Percentiles rank a stretch among this genome's conserved stretches.
phyloP scores from a whole-genome alignment of 2,888 invertebrate genomes.

The Embidobia sp. region DNA sequence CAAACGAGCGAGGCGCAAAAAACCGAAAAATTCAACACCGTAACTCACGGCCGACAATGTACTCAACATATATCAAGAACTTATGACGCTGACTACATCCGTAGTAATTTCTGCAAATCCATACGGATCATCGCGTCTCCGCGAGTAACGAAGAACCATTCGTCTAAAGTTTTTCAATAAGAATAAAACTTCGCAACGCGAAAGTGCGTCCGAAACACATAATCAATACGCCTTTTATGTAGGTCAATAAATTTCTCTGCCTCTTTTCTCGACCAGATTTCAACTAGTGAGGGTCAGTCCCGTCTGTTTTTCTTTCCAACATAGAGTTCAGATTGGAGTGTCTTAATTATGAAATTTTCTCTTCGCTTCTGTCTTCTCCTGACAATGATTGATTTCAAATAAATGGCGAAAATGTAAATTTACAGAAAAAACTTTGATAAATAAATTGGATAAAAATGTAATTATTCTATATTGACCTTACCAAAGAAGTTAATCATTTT shows the following conservation, averaged over 20 bases:
- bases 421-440: too few species aligned
- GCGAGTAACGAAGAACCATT: conserved; percentile 23
- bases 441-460: too few species aligned
- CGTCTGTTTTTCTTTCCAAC: too few species aligned
- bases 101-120: conserved; percentile 40
- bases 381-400: too few species aligned
- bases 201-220: conserved; percentile 9
- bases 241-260: conserved; percentile 6
- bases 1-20: conserved; percentile 14
- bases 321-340: too few species aligned
- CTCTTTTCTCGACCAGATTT: too few species aligned
- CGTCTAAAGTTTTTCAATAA: conserved; percentile 47
- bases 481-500: too few species aligned
- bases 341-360: too few species aligned
- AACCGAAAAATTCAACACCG: conserved; percentile 20
- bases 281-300: too few species aligned
- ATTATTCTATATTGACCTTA: too few species aligned
- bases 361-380: too few species aligned
- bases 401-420: too few species aligned
- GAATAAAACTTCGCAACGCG: conserved; percentile 5
- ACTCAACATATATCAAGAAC: conserved; percentile 40
- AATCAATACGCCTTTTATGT: conserved; percentile 15
- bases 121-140: conserved; percentile 25
- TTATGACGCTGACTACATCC: conserved; percentile 32
- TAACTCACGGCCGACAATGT: conserved; percentile 30